Percentiles rank a stretch among this genome's conserved stretches.
These are phyloP conservation scores for Squalus acanthias DNA, from an alignment of 2,797 vertebrate species.

Conservation along the genomic window DNA sequence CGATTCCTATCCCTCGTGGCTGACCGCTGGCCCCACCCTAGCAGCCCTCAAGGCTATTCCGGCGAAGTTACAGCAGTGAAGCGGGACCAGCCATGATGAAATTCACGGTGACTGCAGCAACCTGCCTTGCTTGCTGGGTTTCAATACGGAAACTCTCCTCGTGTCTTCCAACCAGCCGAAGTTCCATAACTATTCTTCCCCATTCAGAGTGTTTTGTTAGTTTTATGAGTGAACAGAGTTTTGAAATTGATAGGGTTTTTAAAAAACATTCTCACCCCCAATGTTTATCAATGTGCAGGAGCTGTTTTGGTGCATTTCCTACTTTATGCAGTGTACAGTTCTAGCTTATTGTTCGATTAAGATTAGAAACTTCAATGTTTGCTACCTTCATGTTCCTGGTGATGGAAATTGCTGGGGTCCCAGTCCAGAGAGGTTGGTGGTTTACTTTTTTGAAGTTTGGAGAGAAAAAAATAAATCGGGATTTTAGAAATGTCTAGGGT, in stretches of 20 bases:
- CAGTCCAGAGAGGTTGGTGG: background rate
- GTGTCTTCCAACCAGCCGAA: background rate
- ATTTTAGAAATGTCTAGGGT: no score
- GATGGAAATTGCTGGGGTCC: background rate
- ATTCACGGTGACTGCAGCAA: background rate
- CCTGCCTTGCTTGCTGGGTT: background rate
- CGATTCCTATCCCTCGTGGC: background rate
- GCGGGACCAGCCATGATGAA: background rate
- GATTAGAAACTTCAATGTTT: background rate
- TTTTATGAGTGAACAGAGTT: background rate
- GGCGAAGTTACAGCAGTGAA: background rate
- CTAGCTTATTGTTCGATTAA: background rate
- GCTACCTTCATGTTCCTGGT: background rate
- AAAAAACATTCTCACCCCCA: background rate
- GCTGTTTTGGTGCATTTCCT: background rate
- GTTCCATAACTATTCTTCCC: background rate
- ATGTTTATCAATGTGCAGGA: background rate
- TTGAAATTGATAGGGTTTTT: background rate
- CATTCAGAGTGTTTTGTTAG: background rate
- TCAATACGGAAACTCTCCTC: background rate
- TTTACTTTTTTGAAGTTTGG: background rate
- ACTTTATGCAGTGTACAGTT: background rate
- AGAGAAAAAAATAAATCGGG: no score
- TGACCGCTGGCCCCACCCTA: background rate
- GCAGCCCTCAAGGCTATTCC: background rate